Percentiles rank a stretch among this genome's conserved stretches.
Evolutionary conservation across 2,797 vertebrate species (phyloP).

Genomic region (Furcifer pardalis): DNA sequence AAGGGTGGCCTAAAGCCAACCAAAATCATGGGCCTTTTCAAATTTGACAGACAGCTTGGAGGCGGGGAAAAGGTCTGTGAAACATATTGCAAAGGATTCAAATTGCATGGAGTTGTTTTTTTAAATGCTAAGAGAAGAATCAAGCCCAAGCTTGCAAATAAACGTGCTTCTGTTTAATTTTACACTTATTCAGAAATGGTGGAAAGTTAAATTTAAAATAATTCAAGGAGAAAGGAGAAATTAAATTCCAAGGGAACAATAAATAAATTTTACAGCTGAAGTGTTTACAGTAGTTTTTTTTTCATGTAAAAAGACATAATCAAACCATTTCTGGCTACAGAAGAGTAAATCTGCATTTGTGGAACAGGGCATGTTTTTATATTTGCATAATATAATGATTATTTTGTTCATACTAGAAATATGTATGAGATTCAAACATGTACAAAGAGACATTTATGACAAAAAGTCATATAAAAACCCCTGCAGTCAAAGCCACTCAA

Average conservation of each 20-base stretch:
- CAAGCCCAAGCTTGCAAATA: not conserved
- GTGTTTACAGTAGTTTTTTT: conserved; percentile 31
- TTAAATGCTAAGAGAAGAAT: not conserved
- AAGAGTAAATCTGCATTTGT: not conserved
- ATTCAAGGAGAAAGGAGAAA: conserved; percentile 45
- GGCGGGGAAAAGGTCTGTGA: not conserved
- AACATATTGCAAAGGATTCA: not conserved
- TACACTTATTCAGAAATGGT: conserved; percentile 28
- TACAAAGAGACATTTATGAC: not conserved
- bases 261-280: conserved; percentile 28
- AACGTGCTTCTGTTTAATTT: not conserved
- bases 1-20: not conserved
- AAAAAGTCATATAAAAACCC: not conserved
- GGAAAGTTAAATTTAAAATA: not conserved
- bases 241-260: conserved; percentile 19
- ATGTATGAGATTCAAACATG: not conserved
- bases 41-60: conserved; percentile 24
- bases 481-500: not conserved
- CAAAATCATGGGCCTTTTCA: not conserved
- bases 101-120: not conserved
- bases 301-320: not conserved
- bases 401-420: conserved; percentile 11
- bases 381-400: not conserved
- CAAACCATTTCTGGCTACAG: not conserved
- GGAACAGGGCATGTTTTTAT: conserved; percentile 17